Base-by-base conservation (phyloP, 2,797 vertebrate species). In the Anabas testudineus region DNA sequence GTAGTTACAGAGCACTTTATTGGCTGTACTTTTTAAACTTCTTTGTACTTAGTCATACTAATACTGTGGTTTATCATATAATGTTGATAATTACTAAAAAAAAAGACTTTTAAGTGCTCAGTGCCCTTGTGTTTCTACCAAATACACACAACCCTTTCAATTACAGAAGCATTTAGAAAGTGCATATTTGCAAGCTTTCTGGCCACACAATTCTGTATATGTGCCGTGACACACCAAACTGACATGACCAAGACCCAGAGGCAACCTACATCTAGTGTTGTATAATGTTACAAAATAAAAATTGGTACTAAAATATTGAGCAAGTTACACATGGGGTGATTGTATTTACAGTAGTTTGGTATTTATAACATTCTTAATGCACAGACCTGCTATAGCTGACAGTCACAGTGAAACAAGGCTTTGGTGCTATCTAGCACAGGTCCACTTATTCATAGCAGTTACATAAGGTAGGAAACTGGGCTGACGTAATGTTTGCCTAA, bases 401-500 rank as follows among this genome's bases (percentile, higher is more conserved):
- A 14, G 68, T 21, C 32, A 41, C 22, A 21, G 59, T 55, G 16
- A 56, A 79, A 73, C 30, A 10, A 71, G 61, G 45, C 60, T 36
- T 56, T 47, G 28, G 48, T 64, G 58, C 62, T 59, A 10, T 66
- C 59, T 34, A 42, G 45, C 64, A 39, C 18, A 10, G 28, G 15
- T 8, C 37, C 42, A 43, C 55, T 57, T 19, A 46, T 54, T 24
- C 47, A 10, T 32, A 39, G 63, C 19, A 39, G 67, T 87, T 84
- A 63, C 55, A 42, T 63, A 63, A 80, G 41, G 43, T 45, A 59
- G 67, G 51, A 76, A 60, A 53, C 60, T 42, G 53, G 52, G 49
- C 66, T 47, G 71, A 58, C 48, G 21, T 48, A 42, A 47, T 87
- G 73, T 90, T 90, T 89, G 76, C 47, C 64, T 67, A 73, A 80